Percentiles rank a stretch among this genome's conserved stretches.
Evolutionary conservation across 2,888 invertebrate genomes (phyloP).

Genomic region (Euzetes globulus): DNA sequence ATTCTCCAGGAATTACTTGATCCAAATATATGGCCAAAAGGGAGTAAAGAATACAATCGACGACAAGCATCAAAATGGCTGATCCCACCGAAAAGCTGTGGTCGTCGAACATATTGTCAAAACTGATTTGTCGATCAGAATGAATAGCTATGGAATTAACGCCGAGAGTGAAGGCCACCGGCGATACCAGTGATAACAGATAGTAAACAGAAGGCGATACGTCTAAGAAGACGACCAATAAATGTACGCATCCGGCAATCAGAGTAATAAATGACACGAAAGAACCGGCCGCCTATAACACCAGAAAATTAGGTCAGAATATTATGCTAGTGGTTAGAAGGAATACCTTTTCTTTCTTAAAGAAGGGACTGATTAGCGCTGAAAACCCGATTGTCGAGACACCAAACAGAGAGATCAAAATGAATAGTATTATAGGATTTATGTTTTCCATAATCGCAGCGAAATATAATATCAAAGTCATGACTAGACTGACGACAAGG

Average conservation of each 20-base stretch:
- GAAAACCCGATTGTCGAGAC: constrained; percentile 4
- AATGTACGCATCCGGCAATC: background rate
- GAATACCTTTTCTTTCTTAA: constrained; percentile 26
- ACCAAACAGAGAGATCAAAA: constrained; percentile 4
- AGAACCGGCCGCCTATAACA: background rate
- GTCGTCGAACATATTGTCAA: background rate
- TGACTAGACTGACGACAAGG: background rate
- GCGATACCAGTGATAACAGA: constrained; percentile 3
- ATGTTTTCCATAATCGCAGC: background rate
- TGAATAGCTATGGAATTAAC: background rate
- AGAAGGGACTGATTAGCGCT: constrained; percentile 13
- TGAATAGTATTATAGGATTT: constrained; percentile 11
- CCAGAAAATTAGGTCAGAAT: background rate
- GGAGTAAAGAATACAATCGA: constrained; percentile 15
- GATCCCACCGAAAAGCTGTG: background rate
- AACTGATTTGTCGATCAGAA: background rate
- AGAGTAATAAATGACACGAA: background rate
- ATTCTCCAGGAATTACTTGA: constrained; percentile 10
- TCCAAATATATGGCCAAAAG: constrained; percentile 18
- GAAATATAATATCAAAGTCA: background rate
- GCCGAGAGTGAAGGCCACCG: constrained; percentile 1
- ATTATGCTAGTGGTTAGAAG: background rate
- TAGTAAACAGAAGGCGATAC: background rate
- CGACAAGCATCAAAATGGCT: background rate
- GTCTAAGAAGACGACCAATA: constrained; percentile 5